phyloP scores from a whole-genome alignment of 2,113 vertebrate genomes.

The Stegastes partitus region DNA sequence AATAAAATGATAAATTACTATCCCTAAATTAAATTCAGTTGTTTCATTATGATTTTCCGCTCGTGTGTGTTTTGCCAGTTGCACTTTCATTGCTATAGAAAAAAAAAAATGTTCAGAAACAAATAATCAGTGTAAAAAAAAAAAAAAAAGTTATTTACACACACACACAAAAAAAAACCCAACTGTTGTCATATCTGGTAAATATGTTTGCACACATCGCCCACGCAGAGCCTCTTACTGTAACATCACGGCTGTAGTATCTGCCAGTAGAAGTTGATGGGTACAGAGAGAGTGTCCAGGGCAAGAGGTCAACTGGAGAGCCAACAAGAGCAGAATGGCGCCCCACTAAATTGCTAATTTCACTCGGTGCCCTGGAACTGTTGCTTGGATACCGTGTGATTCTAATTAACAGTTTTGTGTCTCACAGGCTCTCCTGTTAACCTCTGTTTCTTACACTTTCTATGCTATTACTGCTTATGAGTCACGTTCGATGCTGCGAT shows the following conservation, averaged over 20 bases:
- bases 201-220: constrained; percentile 44
- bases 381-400: constrained; percentile 72
- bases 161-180: background rate
- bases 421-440: constrained; percentile 57
- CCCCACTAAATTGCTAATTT: constrained; percentile 53
- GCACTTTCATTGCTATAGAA: background rate
- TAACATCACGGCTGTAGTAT: background rate
- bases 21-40: background rate
- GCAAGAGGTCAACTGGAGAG: constrained; percentile 52
- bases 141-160: accelerated
- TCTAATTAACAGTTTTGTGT: constrained; percentile 70
- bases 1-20: constrained; percentile 1
- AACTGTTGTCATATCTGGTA: constrained; percentile 35
- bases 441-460: constrained; percentile 43
- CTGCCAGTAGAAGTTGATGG: constrained; percentile 23
- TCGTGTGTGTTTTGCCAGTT: constrained; percentile 11
- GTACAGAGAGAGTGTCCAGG: constrained; percentile 20
- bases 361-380: constrained; percentile 27
- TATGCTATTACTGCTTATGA: constrained; percentile 17
- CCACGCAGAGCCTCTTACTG: constrained; percentile 22
- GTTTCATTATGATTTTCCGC: background rate
- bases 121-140: constrained; percentile 13
- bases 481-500: background rate
- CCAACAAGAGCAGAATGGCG: constrained; percentile 46
- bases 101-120: background rate